Evolutionary conservation across 1,140 invertebrate species (phyloP).

Genomic region (Dendrolimus kikuchii): DNA sequence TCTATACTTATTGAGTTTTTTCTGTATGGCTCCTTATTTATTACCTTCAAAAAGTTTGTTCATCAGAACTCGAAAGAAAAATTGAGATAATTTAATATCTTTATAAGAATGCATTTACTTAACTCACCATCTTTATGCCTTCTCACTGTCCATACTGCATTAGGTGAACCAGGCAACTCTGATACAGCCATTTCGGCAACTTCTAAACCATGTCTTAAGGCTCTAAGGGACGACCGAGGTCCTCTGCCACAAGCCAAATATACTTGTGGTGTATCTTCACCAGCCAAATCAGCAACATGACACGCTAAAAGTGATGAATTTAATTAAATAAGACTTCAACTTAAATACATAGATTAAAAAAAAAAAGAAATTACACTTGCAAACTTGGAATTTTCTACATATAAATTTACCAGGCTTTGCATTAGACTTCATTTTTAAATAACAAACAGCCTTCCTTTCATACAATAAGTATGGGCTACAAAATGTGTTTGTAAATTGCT

Average conservation of each 20-base stretch:
- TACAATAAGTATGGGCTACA: no score
- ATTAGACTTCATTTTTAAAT: no score
- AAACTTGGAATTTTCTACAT: no score
- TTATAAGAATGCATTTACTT: background rate
- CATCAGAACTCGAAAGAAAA: no score
- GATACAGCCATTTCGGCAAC: conserved; percentile 99
- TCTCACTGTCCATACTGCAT: conserved; percentile 99
- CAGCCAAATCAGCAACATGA: conserved; percentile 87
- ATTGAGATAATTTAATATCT: no score
- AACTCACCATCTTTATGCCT: conserved; percentile 93
- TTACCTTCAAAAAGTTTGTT: no score
- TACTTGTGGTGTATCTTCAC: conserved; percentile 98
- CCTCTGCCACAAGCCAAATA: conserved; percentile 97
- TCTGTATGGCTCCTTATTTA: no score
- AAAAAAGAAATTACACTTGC: no score
- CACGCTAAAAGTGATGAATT: conserved; percentile 43
- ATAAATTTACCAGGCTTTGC: no score
- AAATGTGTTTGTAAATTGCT: no score
- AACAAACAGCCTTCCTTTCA: no score
- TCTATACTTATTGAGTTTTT: no score
- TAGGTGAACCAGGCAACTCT: conserved; percentile 98
- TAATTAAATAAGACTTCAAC: conserved; percentile 3
- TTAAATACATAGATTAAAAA: background rate
- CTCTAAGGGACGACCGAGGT: conserved; percentile 92
- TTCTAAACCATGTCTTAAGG: conserved; percentile 97